Evolutionary conservation across 1,140 invertebrate genomes (phyloP).

Genomic region (Aphidius ervi): DNA sequence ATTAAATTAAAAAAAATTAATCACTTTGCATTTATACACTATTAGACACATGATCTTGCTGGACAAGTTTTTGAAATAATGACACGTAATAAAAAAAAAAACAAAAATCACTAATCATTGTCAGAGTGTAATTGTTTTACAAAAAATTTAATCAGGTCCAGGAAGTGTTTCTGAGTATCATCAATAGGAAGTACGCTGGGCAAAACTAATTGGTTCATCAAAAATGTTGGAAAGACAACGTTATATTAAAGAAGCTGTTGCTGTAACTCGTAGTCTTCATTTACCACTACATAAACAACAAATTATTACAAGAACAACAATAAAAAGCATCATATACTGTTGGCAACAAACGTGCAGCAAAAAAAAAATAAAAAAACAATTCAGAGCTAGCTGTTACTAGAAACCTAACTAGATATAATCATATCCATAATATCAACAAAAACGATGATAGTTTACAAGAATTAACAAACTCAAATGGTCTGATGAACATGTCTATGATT

Average conservation of each 20-base stretch:
- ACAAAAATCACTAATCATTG: too few species aligned
- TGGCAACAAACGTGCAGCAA: background rate
- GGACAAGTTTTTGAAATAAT: conserved; percentile 41
- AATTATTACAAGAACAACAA: too few species aligned
- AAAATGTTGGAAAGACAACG: conserved; percentile 35
- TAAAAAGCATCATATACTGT: background rate
- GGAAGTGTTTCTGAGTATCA: conserved; percentile 34
- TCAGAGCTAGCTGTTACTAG: too few species aligned
- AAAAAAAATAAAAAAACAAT: conserved; percentile 3
- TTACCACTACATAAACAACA: background rate
- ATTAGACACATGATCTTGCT: conserved; percentile 41
- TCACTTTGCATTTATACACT: conserved; percentile 33
- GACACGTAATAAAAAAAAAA: conserved; percentile 32
- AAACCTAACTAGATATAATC: too few species aligned
- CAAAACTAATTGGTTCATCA: too few species aligned
- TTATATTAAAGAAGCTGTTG: conserved; percentile 41
- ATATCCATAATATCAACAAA: too few species aligned
- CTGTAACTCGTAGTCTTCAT: background rate
- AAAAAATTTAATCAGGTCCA: conserved; percentile 25
- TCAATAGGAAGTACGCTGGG: too few species aligned
- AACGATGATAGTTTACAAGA: too few species aligned
- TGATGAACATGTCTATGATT: too few species aligned
- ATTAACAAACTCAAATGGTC: too few species aligned
- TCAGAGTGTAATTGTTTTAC: too few species aligned
- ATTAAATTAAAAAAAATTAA: too few species aligned